Percentiles rank a stretch among this genome's conserved stretches.
These are phyloP conservation scores for Aspidiotus rigidus DNA, from an alignment of 2,888 invertebrate species.

Conservation along the genomic window DNA sequence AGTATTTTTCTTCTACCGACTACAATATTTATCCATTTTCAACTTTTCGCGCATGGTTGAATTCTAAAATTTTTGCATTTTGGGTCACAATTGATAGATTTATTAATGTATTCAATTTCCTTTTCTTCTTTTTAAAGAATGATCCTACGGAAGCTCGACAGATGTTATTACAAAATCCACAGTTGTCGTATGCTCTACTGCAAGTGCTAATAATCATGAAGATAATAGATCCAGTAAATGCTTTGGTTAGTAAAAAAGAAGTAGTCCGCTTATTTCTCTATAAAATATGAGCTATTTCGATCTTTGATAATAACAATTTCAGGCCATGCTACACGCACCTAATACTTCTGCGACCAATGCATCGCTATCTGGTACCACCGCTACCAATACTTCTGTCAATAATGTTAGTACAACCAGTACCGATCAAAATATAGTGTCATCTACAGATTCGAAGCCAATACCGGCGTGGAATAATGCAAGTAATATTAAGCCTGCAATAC, in stretches of 20 bases:
- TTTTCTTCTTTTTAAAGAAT: conserved; percentile 54
- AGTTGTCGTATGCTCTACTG: conserved; percentile 89
- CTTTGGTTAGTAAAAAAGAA: conserved; percentile 56
- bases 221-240: conserved; percentile 91
- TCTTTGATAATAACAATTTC: conserved; percentile 38
- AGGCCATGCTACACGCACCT: conserved; percentile 81
- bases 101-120: no score
- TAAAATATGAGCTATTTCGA: no score
- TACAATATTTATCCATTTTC: background rate
- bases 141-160: conserved; percentile 94
- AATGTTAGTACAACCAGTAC: conserved; percentile 13
- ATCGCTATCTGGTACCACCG: conserved; percentile 27
- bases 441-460: conserved; percentile 14
- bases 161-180: conserved; percentile 95
- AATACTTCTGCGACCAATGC: conserved; percentile 48
- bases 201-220: conserved; percentile 99
- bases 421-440: conserved; percentile 6
- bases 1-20: background rate
- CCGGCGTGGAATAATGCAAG: background rate
- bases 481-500: background rate
- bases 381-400: conserved; percentile 36
- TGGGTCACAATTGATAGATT: background rate
- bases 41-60: background rate
- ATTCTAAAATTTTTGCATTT: background rate
- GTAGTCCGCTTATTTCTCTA: no score